Base-by-base conservation (phyloP, 2,797 vertebrate genomes). In the Dicrostonyx torquatus region DNA sequence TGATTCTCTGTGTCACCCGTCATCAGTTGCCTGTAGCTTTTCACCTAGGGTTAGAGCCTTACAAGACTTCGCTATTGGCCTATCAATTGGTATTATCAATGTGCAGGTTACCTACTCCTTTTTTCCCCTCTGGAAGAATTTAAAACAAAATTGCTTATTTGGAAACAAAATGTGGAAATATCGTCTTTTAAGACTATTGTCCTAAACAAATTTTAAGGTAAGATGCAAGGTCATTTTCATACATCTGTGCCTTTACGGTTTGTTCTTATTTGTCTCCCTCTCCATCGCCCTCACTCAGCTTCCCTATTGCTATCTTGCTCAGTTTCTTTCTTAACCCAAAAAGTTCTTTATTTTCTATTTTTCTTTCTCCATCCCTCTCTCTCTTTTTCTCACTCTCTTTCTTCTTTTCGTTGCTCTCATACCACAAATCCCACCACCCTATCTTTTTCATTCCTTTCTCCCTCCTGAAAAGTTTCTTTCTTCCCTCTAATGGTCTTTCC, bases 71-170 rank as follows among this genome's bases (percentile, higher is more conserved):
- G 2, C 8, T 3, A 24, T 18, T 43, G 26, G 24, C 8, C 55
- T 82, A 60, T 82, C 8, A 43, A 62, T 26, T 43, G 24, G 26
- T 62, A 43, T 31, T 82, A 26, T 6, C 55, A 82, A 26, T 43
- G 24, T 31, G 15, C 79, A 43, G 55, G 79, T 24, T 48, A n/a
- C 34, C 34, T 14, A 84, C 26, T 50, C 22, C 96, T 94, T 90
- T 37, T 26, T 45, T 8, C 97, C 98, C 66, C 90, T 18, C 53
- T 18, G 95, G 79, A 91, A 95, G 82, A 96, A 92, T 92, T 92
- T 92, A 93, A 97, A 97, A 15, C 62, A 85, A 40, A 87, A 70
- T 95, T 85, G 73, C 40, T 6, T 95, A 45, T 97, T 97, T 97
- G 91, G 87, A 94, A 95, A 85, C 24, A 85, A 95, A 93, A 10